Conservation (phyloP, 23 tunicate genomes). For the Trididemnum clinides region DNA sequence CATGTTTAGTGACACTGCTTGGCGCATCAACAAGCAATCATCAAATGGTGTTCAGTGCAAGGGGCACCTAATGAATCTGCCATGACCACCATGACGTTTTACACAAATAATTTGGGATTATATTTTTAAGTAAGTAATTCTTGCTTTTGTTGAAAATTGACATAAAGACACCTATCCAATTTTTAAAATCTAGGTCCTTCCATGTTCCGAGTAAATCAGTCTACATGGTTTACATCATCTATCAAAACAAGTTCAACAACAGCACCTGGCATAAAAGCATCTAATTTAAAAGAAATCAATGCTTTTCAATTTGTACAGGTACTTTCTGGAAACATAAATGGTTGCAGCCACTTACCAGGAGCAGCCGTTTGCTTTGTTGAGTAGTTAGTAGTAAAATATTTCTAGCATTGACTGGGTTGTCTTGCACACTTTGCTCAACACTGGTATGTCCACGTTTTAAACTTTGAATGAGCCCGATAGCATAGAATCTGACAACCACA, state of each 20-base stretch:
- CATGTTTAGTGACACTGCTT: slow-evolving; percentile 53
- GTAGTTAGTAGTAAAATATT: slow-evolving; percentile 30
- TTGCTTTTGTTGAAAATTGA: slow-evolving; percentile 41
- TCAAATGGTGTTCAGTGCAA: slow-evolving; percentile 80
- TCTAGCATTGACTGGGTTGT: slow-evolving; percentile 64
- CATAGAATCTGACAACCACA: slow-evolving; percentile 38
- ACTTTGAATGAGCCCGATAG: slow-evolving; percentile 49
- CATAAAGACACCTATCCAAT: slow-evolving; percentile 84
- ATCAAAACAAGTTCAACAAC: slow-evolving; percentile 77
- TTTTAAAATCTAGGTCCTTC: slow-evolving; percentile 53
- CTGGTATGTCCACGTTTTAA: slow-evolving; percentile 48
- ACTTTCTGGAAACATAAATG: slow-evolving; percentile 83
- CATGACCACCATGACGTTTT: slow-evolving; percentile 57
- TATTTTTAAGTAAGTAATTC: slow-evolving; percentile 59
- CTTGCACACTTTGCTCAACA: slow-evolving; percentile 47
- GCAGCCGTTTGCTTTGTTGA: slow-evolving; percentile 17
- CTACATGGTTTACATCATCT: slow-evolving; percentile 53
- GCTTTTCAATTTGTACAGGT: slow-evolving; percentile 86
- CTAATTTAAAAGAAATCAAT: slow-evolving; percentile 83
- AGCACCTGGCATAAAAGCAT: slow-evolving; percentile 85
- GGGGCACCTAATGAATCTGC: slow-evolving; percentile 47
- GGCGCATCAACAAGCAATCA: slow-evolving; percentile 74
- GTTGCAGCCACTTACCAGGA: slow-evolving; percentile 65
- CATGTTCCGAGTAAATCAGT: slow-evolving; percentile 78
- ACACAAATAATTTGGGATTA: slow-evolving; percentile 72